Conservation (phyloP, 2,797 vertebrate species). For the Rhodeus uyekii region DNA sequence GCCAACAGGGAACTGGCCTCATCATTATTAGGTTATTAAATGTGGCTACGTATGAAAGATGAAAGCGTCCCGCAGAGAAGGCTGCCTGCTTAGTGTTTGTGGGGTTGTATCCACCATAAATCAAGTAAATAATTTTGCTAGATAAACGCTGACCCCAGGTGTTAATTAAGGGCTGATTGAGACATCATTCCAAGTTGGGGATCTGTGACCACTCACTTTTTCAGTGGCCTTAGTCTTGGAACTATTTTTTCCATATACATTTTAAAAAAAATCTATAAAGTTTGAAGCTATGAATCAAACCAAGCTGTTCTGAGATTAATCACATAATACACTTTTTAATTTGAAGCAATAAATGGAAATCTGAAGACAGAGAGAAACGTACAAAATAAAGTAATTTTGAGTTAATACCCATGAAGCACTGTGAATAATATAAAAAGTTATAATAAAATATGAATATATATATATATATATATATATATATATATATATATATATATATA, state of each 20-base stretch:
- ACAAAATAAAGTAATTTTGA: not conserved
- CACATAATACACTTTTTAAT: not conserved
- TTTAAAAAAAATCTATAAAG: not conserved
- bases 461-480: not conserved
- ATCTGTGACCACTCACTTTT: not conserved
- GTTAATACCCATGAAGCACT: not conserved
- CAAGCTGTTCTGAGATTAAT: not conserved
- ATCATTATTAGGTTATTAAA: conserved; percentile 51
- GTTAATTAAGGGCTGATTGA: conserved; percentile 37
- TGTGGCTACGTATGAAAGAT: conserved; percentile 35
- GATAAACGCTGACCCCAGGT: conserved; percentile 44
- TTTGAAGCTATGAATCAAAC: not conserved
- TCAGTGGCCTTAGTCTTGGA: not conserved
- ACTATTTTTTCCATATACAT: not conserved
- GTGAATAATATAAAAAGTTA: not conserved
- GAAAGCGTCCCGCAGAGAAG: conserved; percentile 31
- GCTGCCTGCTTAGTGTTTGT: conserved; percentile 1
- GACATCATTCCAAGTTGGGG: not conserved
- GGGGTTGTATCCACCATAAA: conserved; percentile 6
- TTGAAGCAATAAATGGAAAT: not conserved
- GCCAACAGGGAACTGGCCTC: conserved; percentile 22
- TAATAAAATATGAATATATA: not conserved
- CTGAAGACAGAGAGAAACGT: not conserved
- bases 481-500: no score
- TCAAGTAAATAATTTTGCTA: conserved; percentile 36